Evolutionary conservation across 2,113 vertebrate genomes (phyloP).

Genomic region (Petaurus breviceps): DNA sequence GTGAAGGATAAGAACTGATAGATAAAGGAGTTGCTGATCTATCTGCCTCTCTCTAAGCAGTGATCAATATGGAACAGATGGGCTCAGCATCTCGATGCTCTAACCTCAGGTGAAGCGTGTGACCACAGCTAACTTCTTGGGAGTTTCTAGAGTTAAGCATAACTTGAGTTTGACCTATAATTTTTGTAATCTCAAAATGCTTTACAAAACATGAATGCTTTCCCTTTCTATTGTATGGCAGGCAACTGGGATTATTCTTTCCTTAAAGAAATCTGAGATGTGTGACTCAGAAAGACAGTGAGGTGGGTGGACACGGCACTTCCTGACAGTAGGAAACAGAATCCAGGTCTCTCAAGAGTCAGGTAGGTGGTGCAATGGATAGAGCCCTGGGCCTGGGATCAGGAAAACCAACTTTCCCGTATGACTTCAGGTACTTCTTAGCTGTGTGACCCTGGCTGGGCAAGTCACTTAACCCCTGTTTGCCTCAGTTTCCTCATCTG

Average conservation of each 20-base stretch:
- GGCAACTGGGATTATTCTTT: not conserved
- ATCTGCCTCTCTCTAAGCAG: not conserved
- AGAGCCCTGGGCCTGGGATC: not conserved
- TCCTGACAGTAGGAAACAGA: not conserved
- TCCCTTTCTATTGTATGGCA: not conserved
- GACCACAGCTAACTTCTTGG: not conserved
- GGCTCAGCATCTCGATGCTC: not conserved
- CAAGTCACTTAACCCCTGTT: not conserved
- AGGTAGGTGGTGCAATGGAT: not conserved
- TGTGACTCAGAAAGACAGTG: not conserved
- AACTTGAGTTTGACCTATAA: not conserved
- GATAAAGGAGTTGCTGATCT: not conserved
- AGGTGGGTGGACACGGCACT: not conserved
- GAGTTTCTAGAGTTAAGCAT: not conserved
- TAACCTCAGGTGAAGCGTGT: not conserved
- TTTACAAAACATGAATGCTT: not conserved
- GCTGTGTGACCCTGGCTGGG: too few relatives aligned
- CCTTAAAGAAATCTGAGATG: not conserved
- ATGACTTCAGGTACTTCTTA: not conserved
- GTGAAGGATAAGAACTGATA: not conserved
- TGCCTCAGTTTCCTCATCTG: not conserved
- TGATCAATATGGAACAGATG: not conserved
- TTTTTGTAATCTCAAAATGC: not conserved
- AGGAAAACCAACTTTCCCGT: not conserved
- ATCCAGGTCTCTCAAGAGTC: not conserved